Base-by-base conservation (phyloP, 2,797 vertebrate species). In the Gymnocypris eckloni region DNA sequence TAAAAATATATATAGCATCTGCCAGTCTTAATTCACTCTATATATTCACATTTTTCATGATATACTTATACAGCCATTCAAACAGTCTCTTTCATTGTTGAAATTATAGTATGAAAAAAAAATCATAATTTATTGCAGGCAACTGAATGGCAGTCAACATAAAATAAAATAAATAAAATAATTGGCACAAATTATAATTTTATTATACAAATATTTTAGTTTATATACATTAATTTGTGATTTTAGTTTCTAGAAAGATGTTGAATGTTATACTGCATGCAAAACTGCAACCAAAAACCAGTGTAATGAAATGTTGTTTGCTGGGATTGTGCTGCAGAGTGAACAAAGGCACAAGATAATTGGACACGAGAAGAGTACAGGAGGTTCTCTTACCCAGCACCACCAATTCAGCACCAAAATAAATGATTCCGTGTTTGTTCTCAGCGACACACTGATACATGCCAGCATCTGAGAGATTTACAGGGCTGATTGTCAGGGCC, bases 381-480 rank as follows among this genome's bases (percentile, higher is more conserved):
- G 54, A 92, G 90, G 89, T 85, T 90, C 91, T 90, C 96, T 96
- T 96, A 99, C 98, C 98, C 92, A 97, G 89, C 92, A 99, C 97
- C 92, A 96, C 96, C 91, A 99, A 96, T 90, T 98, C 96, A 61
- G 98, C 97, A 82, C 96, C 97, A 18, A 98, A 97, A 91, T 96
- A 97, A 92, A 98, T 96, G 79, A 97, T 92, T 20, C 98, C 97
- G 4, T 99, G 97, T 92, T 98, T 98, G 93, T 99, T 99, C 94
- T 99, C 97, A 1, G 97, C 97, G 92, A 98, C 93, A 92, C 98
- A 99, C 54, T 99, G 98, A 94, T 98, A 99, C 96, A 97, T 97
- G 91, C 97, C 98, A 77, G 96, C 96, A 88, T 99, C 98, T 72
- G 96, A 96, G 87, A 98, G 95, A 66, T 96, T 97, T 92, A 99